A percentile compares a stretch with the other conserved stretches of the same genome.
These are phyloP conservation scores for Serilophus lunatus DNA, from an alignment of 2,113 vertebrate genomes.

Conservation along the genomic window DNA sequence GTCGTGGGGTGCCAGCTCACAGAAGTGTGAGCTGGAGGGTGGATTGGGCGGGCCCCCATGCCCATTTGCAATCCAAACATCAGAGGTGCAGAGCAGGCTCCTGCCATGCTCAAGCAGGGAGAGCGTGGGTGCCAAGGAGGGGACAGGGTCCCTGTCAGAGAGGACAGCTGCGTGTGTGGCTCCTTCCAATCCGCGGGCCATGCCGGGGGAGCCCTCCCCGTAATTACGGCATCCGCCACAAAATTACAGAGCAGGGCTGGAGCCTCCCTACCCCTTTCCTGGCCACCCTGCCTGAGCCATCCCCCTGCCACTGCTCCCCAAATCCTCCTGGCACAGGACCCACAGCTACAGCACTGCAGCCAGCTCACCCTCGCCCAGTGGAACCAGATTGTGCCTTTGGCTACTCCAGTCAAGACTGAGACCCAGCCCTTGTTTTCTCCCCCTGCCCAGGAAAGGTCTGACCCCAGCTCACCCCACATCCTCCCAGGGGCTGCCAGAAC, in stretches of 20 bases:
- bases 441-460: neutral
- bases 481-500: neutral
- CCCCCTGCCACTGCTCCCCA: neutral
- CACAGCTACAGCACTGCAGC: accelerated
- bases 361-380: neutral
- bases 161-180: neutral
- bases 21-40: neutral
- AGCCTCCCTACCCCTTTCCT: neutral
- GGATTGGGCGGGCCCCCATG: too few relatives aligned
- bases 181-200: neutral
- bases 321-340: neutral
- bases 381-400: neutral
- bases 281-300: constrained; percentile 16
- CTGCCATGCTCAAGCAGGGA: accelerated
- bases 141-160: neutral
- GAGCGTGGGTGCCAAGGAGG: neutral
- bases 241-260: neutral
- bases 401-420: neutral
- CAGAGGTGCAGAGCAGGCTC: neutral
- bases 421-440: neutral
- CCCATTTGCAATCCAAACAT: neutral
- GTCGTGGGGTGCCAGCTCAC: accelerated
- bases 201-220: neutral
- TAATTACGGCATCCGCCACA: constrained; percentile 28
- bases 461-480: neutral